phyloP scores from a whole-genome alignment of 2,113 vertebrate genomes.

The Psilopsiagon aurifrons region DNA sequence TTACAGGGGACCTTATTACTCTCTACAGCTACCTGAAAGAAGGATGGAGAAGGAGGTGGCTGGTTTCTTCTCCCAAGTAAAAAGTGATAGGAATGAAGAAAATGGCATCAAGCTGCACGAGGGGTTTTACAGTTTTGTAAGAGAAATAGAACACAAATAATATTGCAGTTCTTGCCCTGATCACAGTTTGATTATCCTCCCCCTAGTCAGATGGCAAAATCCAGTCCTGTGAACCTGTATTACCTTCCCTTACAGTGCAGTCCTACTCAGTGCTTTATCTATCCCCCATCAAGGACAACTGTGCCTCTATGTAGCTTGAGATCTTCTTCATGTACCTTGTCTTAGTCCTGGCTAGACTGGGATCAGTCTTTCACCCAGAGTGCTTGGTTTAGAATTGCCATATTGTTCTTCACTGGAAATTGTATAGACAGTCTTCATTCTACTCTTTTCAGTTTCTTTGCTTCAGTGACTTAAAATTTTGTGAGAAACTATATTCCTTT shows the following conservation, averaged over 20 bases:
- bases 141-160: neutral
- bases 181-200: neutral
- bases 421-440: neutral
- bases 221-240: neutral
- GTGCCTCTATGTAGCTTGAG: neutral
- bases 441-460: neutral
- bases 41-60: neutral
- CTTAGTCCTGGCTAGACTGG: fast-evolving
- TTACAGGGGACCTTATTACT: neutral
- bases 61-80: neutral
- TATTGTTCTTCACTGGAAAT: neutral
- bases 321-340: neutral
- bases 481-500: neutral
- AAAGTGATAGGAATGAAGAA: neutral
- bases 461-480: neutral
- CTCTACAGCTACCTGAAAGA: neutral
- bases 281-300: fast-evolving
- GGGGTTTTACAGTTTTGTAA: neutral
- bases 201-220: neutral
- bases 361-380: neutral
- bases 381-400: neutral
- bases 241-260: neutral
- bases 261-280: neutral
- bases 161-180: neutral
- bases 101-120: neutral